Evolutionary conservation across 2,888 invertebrate genomes (phyloP), one percentile per base, ranked within the genome.

Genomic region (Serripes groenlandicus): DNA sequence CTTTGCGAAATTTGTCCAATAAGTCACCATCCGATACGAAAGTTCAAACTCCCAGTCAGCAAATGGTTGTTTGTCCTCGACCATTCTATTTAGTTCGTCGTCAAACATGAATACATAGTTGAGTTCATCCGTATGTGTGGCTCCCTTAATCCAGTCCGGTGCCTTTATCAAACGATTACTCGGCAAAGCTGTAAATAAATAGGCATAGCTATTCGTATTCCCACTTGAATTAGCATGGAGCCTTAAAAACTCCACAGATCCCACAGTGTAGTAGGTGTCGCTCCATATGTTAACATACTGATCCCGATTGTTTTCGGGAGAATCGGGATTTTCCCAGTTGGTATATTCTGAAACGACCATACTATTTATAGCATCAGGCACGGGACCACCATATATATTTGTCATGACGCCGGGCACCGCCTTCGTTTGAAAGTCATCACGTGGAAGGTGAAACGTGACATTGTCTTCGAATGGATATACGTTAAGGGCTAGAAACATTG

Each of bases 271-370:
- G 95, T 97, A 98, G 94, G 98, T 98, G 95, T 99, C 99, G n/a
- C 98, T 98, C 0, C 98, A 97, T 9, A 98, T 97, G 92, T 98
- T 97, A 18, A 97, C 97, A 70, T 98, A 97, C 96, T 97, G 97
- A 95, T 97, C 97, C 95, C 98, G 97, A 94, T 98, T 97, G 93
- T 97, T 97, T 28, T 97, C 32, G 0, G 64, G 72, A 93, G 97
- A 97, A 26, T 97, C 26, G 3, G 69, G 72, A 42, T 77, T 34
- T 32, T 32, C 18, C 64, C 77, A 75, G 28, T 75, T 71, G 1
- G 78, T 74, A 28, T 83, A 77, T 37, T 82, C 81, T 21, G 85
- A 66, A 15, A 64, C 42, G 9, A 81, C 1, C 11, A 75, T 23
- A 28, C 71, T 32, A 49, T 70, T 71, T 3, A 75, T 34, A 1